These are phyloP conservation scores for Stichopus horrens DNA, from an alignment of 53 echinoderm and acorn worm genomes.

Conservation along the genomic window DNA sequence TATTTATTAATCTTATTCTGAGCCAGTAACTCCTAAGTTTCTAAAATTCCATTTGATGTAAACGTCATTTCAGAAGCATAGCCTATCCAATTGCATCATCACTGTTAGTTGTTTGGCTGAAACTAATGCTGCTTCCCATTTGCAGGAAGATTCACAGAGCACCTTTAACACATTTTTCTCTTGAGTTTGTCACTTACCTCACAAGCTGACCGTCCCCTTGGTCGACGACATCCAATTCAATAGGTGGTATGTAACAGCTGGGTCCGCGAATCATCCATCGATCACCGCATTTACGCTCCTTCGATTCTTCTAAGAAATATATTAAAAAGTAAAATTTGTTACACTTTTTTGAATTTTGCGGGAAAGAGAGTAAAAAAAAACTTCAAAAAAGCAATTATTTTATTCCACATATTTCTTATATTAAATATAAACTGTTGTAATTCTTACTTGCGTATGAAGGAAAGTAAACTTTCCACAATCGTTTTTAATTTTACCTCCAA, in stretches of 20 bases:
- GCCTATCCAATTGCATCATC: not conserved
- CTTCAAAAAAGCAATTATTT: no score
- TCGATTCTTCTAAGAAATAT: slow-evolving; percentile 41
- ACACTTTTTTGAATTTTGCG: not conserved
- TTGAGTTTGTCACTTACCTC: slow-evolving; percentile 48
- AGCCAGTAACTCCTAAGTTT: no score
- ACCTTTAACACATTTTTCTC: no score
- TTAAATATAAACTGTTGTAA: no score
- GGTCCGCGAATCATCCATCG: slow-evolving; percentile 95
- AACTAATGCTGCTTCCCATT: not conserved
- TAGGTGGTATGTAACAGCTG: slow-evolving; percentile 81
- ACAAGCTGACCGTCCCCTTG: slow-evolving; percentile 73
- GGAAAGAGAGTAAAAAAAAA: no score
- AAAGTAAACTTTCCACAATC: not conserved
- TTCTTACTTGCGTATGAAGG: no score
- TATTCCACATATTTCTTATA: no score
- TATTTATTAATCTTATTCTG: no score
- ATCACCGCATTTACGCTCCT: slow-evolving; percentile 65
- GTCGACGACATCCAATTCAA: slow-evolving; percentile 70
- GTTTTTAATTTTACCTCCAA: slow-evolving; percentile 49
- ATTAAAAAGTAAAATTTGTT: not conserved
- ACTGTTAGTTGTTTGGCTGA: not conserved
- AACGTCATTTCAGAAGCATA: not conserved
- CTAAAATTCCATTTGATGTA: no score
- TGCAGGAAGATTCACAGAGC: no score